Evolutionary conservation across 1,140 invertebrate species (phyloP).

Genomic region (Drosophila pseudoobscura): DNA sequence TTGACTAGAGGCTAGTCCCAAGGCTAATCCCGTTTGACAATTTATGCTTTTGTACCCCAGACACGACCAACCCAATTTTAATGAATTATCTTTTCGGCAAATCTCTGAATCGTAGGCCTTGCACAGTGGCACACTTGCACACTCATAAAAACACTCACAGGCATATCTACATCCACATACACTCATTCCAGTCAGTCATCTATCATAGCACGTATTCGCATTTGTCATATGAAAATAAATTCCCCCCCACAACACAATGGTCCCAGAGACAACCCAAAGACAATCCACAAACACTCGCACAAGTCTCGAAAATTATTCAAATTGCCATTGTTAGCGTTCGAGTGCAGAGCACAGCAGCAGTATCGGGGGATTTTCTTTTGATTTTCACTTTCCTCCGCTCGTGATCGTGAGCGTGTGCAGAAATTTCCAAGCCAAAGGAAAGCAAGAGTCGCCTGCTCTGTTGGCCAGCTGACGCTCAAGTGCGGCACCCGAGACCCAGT

Average conservation of each 20-base stretch:
- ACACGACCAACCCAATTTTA: slow-evolving; percentile 45
- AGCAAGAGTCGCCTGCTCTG: slow-evolving; percentile 55
- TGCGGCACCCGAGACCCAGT: slow-evolving; percentile 39
- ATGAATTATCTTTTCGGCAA: slow-evolving; percentile 30
- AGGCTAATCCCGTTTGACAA: slow-evolving; percentile 30
- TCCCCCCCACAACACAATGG: slow-evolving; percentile 37
- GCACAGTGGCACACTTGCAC: slow-evolving; percentile 59
- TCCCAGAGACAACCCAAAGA: slow-evolving; percentile 30
- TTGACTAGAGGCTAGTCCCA: neutral
- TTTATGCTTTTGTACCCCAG: slow-evolving; percentile 31
- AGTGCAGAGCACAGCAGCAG: slow-evolving; percentile 18
- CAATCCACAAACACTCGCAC: slow-evolving; percentile 49
- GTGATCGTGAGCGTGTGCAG: slow-evolving; percentile 53
- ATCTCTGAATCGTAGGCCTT: slow-evolving; percentile 50
- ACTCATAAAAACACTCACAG: slow-evolving; percentile 13
- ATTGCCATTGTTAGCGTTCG: slow-evolving; percentile 70
- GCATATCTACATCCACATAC: slow-evolving; percentile 7
- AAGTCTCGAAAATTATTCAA: slow-evolving; percentile 69
- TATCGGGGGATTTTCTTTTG: slow-evolving; percentile 53
- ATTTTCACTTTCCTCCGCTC: slow-evolving; percentile 67
- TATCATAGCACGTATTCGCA: slow-evolving; percentile 39
- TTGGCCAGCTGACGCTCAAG: slow-evolving; percentile 64
- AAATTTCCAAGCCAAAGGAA: slow-evolving; percentile 52
- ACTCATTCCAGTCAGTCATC: slow-evolving; percentile 13
- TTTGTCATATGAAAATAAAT: slow-evolving; percentile 51